Conservation (phyloP, 2,113 vertebrate species). For the Thunnus thynnus region DNA sequence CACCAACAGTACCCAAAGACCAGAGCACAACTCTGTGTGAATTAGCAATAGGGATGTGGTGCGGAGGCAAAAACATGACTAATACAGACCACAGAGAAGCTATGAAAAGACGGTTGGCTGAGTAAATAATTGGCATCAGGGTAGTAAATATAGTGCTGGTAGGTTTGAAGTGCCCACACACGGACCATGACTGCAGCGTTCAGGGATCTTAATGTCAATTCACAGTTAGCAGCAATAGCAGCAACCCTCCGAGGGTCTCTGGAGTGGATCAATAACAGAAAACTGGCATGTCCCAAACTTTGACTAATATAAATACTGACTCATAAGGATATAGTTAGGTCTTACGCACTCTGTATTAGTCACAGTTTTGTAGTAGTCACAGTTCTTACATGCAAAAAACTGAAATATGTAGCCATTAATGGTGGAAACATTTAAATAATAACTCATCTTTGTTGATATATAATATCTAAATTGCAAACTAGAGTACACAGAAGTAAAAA, state of each 20-base stretch:
- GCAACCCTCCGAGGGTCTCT: conserved; percentile 40
- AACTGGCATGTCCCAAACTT: conserved; percentile 33
- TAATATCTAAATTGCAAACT: neutral
- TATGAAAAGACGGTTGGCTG: conserved; percentile 58
- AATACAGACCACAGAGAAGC: conserved; percentile 65
- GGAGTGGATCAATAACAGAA: conserved; percentile 34
- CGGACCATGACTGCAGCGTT: conserved; percentile 34
- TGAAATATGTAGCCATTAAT: neutral
- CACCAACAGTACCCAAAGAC: conserved; percentile 63
- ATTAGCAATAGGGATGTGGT: conserved; percentile 52
- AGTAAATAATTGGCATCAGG: conserved; percentile 72
- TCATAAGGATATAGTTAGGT: conserved; percentile 38
- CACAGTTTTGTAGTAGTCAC: neutral
- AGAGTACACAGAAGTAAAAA: neutral
- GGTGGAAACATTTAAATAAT: neutral
- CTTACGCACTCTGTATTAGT: neutral
- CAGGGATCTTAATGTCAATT: conserved; percentile 62
- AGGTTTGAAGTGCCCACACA: conserved; percentile 58
- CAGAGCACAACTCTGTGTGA: conserved; percentile 59
- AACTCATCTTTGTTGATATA: too few relatives aligned
- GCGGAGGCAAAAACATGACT: conserved; percentile 73
- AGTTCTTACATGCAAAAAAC: conserved; percentile 13
- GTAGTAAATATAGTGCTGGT: conserved; percentile 73
- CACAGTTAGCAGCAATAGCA: conserved; percentile 47
- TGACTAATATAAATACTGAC: conserved; percentile 57